Evolutionary conservation across 1,140 invertebrate genomes (phyloP).

Genomic region (Phymastichus coffea): DNA sequence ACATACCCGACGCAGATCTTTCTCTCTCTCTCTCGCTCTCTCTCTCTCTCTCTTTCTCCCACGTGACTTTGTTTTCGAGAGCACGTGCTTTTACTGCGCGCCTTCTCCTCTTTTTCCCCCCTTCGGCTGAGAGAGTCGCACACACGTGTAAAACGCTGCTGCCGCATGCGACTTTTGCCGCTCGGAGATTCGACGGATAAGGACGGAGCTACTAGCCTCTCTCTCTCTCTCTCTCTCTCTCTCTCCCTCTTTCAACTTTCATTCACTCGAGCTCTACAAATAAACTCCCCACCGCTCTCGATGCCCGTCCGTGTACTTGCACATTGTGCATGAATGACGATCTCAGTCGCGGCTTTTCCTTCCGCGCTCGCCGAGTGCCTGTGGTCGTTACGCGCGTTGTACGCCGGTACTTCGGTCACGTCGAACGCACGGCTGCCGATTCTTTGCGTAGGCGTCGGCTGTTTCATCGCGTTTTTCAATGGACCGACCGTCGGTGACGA

Average conservation of each 20-base stretch:
- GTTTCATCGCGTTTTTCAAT: too few species aligned
- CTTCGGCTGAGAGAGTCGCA: background rate
- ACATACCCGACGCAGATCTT: too few species aligned
- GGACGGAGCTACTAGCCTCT: constrained; percentile 10
- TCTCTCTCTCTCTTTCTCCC: background rate
- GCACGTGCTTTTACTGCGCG: too few species aligned
- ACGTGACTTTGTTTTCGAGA: too few species aligned
- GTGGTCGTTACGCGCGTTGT: too few species aligned
- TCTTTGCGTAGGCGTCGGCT: too few species aligned
- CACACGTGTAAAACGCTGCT: background rate
- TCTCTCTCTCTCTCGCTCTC: too few species aligned
- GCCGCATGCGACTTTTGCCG: too few species aligned
- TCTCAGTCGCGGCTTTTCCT: constrained; percentile 38
- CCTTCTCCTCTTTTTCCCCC: background rate
- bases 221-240: background rate
- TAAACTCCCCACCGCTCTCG: constrained; percentile 43
- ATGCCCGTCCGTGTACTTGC: constrained; percentile 38
- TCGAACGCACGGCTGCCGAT: too few species aligned
- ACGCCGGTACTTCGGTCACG: too few species aligned
- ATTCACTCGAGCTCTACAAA: constrained; percentile 55
- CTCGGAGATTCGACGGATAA: too few species aligned
- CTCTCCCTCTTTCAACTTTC: constrained; percentile 19
- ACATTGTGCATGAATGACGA: constrained; percentile 55
- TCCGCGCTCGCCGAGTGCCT: constrained; percentile 28
- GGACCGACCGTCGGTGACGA: too few species aligned